phyloP scores from a whole-genome alignment of 2,888 invertebrate species.

The Sialis lutaria region DNA sequence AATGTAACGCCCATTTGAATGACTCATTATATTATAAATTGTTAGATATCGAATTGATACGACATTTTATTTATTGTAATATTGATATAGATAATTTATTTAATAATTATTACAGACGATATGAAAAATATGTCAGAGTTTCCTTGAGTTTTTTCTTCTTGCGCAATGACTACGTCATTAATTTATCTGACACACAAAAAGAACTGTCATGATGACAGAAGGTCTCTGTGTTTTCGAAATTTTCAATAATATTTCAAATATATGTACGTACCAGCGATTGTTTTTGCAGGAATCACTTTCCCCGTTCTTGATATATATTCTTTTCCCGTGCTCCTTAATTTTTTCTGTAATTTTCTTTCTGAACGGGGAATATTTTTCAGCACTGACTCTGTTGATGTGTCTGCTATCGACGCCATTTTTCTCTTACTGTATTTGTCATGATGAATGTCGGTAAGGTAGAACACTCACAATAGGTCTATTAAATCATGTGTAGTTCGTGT shows the following conservation, averaged over 20 bases:
- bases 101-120: too few relatives aligned
- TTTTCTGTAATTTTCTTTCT: slow-evolving; percentile 28
- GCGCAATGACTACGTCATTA: too few relatives aligned
- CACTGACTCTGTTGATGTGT: slow-evolving; percentile 21
- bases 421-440: background rate
- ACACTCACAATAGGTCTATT: background rate
- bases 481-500: too few relatives aligned
- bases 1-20: too few relatives aligned
- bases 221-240: background rate
- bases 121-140: too few relatives aligned
- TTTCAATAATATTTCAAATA: background rate
- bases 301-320: slow-evolving; percentile 30
- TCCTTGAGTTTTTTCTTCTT: too few relatives aligned
- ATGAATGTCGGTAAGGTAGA: slow-evolving; percentile 1
- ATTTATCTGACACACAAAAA: background rate
- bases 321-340: slow-evolving; percentile 27
- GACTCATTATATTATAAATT: too few relatives aligned
- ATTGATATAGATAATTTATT: too few relatives aligned
- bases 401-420: slow-evolving; percentile 27
- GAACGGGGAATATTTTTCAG: slow-evolving; percentile 25
- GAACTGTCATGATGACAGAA: background rate
- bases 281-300: slow-evolving; percentile 29
- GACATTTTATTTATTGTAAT: too few relatives aligned
- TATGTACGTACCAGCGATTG: slow-evolving; percentile 25
- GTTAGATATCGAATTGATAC: too few relatives aligned